Conservation (phyloP, 2,888 invertebrate species). For the Drosophila barbarae region DNA sequence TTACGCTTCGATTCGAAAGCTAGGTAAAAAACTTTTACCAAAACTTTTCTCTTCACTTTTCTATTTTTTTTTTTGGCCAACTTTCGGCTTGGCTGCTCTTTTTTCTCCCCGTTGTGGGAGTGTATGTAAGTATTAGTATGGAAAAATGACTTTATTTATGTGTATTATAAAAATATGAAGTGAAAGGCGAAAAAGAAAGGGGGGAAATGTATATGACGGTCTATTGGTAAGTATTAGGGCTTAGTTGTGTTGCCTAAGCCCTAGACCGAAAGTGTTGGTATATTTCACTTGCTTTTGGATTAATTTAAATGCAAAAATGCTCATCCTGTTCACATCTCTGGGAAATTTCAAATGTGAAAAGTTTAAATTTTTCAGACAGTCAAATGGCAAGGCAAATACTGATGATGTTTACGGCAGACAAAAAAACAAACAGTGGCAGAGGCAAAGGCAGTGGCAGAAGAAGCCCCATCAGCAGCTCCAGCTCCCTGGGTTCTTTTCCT, state of each 20-base stretch:
- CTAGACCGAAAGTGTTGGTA: conserved; percentile 3
- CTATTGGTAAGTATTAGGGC: conserved; percentile 35
- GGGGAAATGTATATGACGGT: conserved; percentile 24
- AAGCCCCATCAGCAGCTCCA: neutral
- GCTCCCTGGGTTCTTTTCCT: conserved; percentile 2
- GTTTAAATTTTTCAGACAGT: conserved; percentile 34
- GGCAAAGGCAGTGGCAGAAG: conserved; percentile 2
- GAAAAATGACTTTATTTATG: conserved; percentile 70
- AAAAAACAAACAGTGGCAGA: conserved; percentile 18
- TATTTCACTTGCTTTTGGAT: conserved; percentile 15
- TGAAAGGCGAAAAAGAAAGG: conserved; percentile 41
- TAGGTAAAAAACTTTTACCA: conserved; percentile 55
- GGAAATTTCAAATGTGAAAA: conserved; percentile 21
- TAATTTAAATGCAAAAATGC: conserved; percentile 32
- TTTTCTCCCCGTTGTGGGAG: conserved; percentile 14
- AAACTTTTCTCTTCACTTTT: conserved; percentile 38
- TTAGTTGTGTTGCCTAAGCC: conserved; percentile 46
- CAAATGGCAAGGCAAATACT: conserved; percentile 55
- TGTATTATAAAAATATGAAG: conserved; percentile 60
- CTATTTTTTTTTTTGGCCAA: conserved; percentile 32
- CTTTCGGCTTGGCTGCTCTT: conserved; percentile 40
- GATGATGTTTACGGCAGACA: conserved; percentile 26
- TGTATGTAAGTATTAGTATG: conserved; percentile 44
- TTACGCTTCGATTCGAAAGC: conserved; percentile 70
- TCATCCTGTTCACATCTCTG: neutral